Conservation (phyloP, 2,888 invertebrate species). For the Plagiodera versicolora region DNA sequence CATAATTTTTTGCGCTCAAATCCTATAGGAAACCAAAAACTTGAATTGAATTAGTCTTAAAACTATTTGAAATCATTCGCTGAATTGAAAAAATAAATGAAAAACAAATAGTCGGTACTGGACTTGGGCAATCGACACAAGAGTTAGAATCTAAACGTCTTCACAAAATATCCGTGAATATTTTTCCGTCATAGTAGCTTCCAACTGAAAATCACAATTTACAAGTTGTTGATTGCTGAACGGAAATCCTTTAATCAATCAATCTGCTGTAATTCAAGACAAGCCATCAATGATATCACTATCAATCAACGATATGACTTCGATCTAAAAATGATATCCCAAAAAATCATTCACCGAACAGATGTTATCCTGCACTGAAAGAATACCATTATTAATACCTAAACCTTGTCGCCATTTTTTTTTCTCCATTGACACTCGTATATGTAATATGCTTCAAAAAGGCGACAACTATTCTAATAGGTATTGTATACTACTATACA, state of each 20-base stretch:
- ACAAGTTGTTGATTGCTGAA: no score
- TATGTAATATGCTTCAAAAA: slow-evolving; percentile 29
- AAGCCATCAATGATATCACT: neutral
- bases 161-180: no score
- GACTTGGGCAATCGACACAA: no score
- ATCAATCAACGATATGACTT: neutral
- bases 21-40: no score
- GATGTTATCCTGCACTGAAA: neutral
- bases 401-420: slow-evolving; percentile 8
- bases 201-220: no score
- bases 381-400: neutral
- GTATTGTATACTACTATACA: slow-evolving; percentile 27
- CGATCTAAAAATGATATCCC: neutral
- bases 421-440: slow-evolving; percentile 11
- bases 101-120: no score
- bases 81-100: no score
- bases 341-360: neutral
- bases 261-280: neutral
- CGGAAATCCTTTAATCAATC: neutral
- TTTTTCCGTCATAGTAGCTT: no score
- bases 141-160: no score
- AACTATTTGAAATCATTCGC: no score
- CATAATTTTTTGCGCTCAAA: no score
- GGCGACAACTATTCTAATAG: slow-evolving; percentile 29
- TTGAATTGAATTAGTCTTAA: no score